Base-by-base conservation (phyloP, 1,140 invertebrate species). In the Drosophila sucinea region DNA sequence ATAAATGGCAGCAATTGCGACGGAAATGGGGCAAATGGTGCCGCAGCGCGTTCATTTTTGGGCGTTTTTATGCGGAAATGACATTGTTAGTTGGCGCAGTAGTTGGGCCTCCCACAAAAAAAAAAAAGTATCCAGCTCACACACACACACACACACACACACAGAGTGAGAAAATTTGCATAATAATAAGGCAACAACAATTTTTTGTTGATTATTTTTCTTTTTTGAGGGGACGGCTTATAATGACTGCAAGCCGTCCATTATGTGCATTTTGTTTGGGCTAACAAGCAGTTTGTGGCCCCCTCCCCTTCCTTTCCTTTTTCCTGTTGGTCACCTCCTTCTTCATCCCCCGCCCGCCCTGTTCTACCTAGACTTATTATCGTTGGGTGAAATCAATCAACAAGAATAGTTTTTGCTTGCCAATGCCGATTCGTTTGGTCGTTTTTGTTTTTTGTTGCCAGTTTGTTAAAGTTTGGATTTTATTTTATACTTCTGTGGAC, bases 1-100 rank as follows among this genome's bases (percentile, higher is more conserved):
- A 75, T 81, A 84, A 89, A 89, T 89, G 81, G 74, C 84, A 70
- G 84, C 83, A 82, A 87, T 87, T 87, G 83, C 76, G 70, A 70
- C 79, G 83, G 80, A 89, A 90, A 89, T 90, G 44, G 44, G 35
- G 10, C 8, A 38, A 38, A 38, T 6, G n/a, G 41, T 25, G 23
- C 44, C 44, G n/a, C 44, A 27, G 44, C 65, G 56, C 70, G 62
- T 69, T 64, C 56, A 78, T 77, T 51, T 51, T 51, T 25, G 44
- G 75, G 73, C 78, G 73, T 89, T 89, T 83, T 77, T 70, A 76
- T 72, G 71, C 83, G 85, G 84, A 89, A 89, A 89, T 89, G 85
- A 89, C 81, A 89, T 90, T 89, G 85, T 90, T 84, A 81, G 85
- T 77, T 65, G 66, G 66, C 44, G 58, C 70, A 67, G 77, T 60